phyloP scores from a whole-genome alignment of 2,797 vertebrate genomes.

The Emys orbicularis region DNA sequence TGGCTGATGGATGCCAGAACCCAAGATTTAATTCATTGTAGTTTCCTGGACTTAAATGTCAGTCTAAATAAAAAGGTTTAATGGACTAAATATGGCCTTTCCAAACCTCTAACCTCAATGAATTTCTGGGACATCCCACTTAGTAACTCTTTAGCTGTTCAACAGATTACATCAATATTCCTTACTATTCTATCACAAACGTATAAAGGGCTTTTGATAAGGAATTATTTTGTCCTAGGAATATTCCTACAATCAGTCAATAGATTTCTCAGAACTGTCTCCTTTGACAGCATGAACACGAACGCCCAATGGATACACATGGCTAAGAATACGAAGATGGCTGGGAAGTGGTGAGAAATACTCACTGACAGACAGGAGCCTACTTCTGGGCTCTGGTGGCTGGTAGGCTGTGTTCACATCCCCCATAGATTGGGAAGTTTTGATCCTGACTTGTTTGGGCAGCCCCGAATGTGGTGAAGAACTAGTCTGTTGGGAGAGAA shows the following conservation, averaged over 20 bases:
- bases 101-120: slow-evolving; percentile 66
- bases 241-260: slow-evolving; percentile 39
- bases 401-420: slow-evolving; percentile 92
- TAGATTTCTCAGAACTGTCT: slow-evolving; percentile 32
- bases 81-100: slow-evolving; percentile 28
- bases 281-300: neutral
- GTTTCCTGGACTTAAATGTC: slow-evolving; percentile 41
- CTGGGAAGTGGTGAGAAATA: slow-evolving; percentile 49
- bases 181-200: slow-evolving; percentile 49
- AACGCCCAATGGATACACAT: neutral
- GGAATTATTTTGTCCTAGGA: slow-evolving; percentile 30
- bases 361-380: slow-evolving; percentile 95
- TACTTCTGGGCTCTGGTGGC: slow-evolving; percentile 90
- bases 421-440: slow-evolving; percentile 93
- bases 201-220: slow-evolving; percentile 32
- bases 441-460: slow-evolving; percentile 95
- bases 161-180: slow-evolving; percentile 25
- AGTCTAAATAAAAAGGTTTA: slow-evolving; percentile 63
- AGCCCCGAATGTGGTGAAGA: slow-evolving; percentile 86
- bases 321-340: neutral
- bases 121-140: slow-evolving; percentile 51
- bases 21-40: neutral
- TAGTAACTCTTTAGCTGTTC: slow-evolving; percentile 64
- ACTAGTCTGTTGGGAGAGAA: slow-evolving; percentile 80
- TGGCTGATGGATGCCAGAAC: slow-evolving; percentile 38